A percentile compares a stretch with the other conserved stretches of the same genome.
These are phyloP conservation scores for Hydrochoerus hydrochaeris DNA, from an alignment of 2,113 vertebrate genomes.

Conservation along the genomic window DNA sequence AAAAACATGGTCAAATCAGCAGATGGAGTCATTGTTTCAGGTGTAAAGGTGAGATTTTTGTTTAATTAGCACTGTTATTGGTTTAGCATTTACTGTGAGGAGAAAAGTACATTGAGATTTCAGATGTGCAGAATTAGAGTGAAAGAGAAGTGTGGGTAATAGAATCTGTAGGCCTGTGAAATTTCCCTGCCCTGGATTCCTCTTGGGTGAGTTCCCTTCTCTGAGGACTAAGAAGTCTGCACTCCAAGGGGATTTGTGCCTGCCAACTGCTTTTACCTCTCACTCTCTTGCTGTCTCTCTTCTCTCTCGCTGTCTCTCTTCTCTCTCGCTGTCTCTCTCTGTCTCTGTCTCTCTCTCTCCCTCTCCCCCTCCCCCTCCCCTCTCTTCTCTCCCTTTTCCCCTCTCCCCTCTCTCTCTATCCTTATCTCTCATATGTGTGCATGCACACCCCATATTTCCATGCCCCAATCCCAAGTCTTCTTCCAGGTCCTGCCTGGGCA, in stretches of 20 bases:
- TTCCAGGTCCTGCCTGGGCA: not conserved
- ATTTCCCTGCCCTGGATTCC: not conserved
- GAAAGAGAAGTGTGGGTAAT: not conserved
- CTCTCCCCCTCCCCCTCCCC: too few relatives aligned
- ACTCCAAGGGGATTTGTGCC: not conserved
- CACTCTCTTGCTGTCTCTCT: too few relatives aligned
- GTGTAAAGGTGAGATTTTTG: constrained; percentile 93
- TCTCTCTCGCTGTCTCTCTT: too few relatives aligned
- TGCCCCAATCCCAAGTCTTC: not conserved
- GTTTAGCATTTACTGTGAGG: constrained; percentile 46
- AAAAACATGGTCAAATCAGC: constrained; percentile 99
- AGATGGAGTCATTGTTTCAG: constrained; percentile 98
- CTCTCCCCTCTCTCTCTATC: too few relatives aligned
- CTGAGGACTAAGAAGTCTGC: not conserved
- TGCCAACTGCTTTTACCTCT: too few relatives aligned
- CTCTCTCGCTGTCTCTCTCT: too few relatives aligned
- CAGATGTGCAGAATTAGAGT: not conserved
- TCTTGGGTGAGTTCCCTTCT: not conserved
- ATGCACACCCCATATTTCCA: not conserved
- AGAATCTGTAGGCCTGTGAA: not conserved
- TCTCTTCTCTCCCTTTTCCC: too few relatives aligned
- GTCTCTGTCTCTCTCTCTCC: too few relatives aligned
- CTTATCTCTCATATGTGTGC: too few relatives aligned
- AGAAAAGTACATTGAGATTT: constrained; percentile 1
- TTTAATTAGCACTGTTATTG: constrained; percentile 20